Percentiles rank a stretch among this genome's conserved stretches.
phyloP scores from a whole-genome alignment of 2,113 vertebrate genomes.

The Marmota monax region DNA sequence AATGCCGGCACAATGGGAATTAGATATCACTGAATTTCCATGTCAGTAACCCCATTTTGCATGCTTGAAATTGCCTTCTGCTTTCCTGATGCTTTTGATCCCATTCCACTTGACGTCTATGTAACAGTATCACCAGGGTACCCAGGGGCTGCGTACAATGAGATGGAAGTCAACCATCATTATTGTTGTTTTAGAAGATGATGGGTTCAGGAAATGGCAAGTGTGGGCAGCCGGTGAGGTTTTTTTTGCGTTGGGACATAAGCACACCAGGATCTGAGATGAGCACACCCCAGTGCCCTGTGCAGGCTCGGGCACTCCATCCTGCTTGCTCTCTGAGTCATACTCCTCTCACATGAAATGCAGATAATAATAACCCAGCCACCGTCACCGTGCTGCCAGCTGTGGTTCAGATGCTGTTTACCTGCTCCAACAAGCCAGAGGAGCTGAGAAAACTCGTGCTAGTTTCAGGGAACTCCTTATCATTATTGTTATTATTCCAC shows the following conservation, averaged over 20 bases:
- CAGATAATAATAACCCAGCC: neutral
- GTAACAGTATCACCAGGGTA: neutral
- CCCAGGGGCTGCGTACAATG: neutral
- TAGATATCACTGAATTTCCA: slow-evolving; percentile 57
- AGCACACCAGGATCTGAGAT: neutral
- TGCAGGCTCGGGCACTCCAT: neutral
- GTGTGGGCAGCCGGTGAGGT: neutral
- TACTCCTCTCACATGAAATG: neutral
- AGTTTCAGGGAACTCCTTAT: neutral
- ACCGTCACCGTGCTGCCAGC: neutral
- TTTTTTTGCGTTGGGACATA: neutral
- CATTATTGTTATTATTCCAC: neutral
- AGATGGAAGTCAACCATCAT: neutral
- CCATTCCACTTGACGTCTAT: neutral
- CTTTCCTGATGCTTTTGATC: neutral
- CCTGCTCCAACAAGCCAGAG: neutral
- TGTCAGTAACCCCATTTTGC: slow-evolving; percentile 58
- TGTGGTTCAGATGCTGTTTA: neutral
- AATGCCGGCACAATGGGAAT: slow-evolving; percentile 25
- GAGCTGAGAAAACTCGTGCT: neutral
- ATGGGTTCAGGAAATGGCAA: neutral
- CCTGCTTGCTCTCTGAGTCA: neutral
- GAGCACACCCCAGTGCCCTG: neutral
- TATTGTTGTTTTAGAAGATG: neutral
- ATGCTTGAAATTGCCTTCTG: slow-evolving; percentile 60